Base-by-base conservation (phyloP, 2,113 vertebrate genomes). In the Lutjanus erythropterus region DNA sequence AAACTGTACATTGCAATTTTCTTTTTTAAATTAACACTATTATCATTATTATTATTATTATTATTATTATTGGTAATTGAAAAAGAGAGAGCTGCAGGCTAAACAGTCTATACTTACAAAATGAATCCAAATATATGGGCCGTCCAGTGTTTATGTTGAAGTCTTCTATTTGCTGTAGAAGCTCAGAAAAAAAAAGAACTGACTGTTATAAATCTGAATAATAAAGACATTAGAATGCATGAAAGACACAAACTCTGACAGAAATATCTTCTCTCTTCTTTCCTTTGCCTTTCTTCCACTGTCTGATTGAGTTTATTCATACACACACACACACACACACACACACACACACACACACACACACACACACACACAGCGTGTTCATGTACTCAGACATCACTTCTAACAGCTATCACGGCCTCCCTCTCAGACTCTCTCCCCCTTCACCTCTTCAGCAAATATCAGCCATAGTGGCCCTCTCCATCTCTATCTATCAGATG, bases 401-500 rank as follows among this genome's bases (percentile, higher is more conserved):
- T 62, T 64, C 41, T 15, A 46, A 46, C 49, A 50, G n/a, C 42
- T 52, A 42, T 47, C 44, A 14, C 41, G n/a, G n/a, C n/a, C 33
- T 49, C 49, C 31, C 37, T 11, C 67, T 49, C 39, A 47, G 18
- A 62, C 31, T 47, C 35, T 37, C 37, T 7, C 67, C 59, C 58
- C 9, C 27, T 33, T 23, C 29, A 33, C 52, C 31, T 90, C 75
- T 58, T 76, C 81, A 74, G 74, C 62, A 88, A 80, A 87, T 84
- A 85, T 53, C 69, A 69, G 64, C 0, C 27, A 9, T 55, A n/a
- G 60, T 44, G 79, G 31, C 58, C 60, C 55, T 71, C 70, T 92
- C 74, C 65, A 70, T 86, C 76, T 86, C 70, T 68, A 55, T 86
- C 78, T 64, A 74, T 84, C 71, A 53, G 80, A 87, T 82, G 68